Conservation (phyloP, 2,888 invertebrate species). For the Imbricaverruca yamaguchii region DNA sequence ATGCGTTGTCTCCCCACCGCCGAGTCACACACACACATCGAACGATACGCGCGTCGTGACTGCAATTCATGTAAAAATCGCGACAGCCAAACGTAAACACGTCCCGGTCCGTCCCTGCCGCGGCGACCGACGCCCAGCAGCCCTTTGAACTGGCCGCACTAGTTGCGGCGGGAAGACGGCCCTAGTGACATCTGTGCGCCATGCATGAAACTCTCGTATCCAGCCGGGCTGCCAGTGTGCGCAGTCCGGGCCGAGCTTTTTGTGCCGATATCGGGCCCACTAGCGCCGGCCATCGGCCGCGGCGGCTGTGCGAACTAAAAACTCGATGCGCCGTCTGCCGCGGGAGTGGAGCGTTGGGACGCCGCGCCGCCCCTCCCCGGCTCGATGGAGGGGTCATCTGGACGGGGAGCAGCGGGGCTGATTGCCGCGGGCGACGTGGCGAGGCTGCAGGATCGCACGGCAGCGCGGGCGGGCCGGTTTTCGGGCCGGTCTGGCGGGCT, state of each 20-base stretch:
- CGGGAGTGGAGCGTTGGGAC: not conserved
- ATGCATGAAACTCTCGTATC: not conserved
- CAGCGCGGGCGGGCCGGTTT: not conserved
- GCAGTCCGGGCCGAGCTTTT: not conserved
- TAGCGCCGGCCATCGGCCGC: not conserved
- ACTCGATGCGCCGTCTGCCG: constrained; percentile 14
- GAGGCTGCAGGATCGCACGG: not conserved
- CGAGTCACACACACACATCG: too few species aligned
- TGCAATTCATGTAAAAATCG: too few species aligned
- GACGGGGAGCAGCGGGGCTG: too few species aligned
- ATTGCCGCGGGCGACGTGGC: too few species aligned
- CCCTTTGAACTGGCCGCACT: not conserved
- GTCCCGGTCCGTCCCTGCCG: too few species aligned
- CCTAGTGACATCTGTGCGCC: constrained; percentile 13
- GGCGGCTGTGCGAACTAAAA: constrained; percentile 1
- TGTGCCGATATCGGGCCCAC: constrained; percentile 1
- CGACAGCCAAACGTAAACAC: too few species aligned
- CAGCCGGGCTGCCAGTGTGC: not conserved
- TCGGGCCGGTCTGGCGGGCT: not conserved
- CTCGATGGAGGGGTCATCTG: not conserved
- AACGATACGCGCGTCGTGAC: too few species aligned
- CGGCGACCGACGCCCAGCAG: not conserved
- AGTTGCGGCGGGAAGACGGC: not conserved
- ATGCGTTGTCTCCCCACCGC: too few species aligned
- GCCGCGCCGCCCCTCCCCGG: not conserved